phyloP scores from a whole-genome alignment of 2,113 vertebrate species.

The Heloderma charlesbogerti region DNA sequence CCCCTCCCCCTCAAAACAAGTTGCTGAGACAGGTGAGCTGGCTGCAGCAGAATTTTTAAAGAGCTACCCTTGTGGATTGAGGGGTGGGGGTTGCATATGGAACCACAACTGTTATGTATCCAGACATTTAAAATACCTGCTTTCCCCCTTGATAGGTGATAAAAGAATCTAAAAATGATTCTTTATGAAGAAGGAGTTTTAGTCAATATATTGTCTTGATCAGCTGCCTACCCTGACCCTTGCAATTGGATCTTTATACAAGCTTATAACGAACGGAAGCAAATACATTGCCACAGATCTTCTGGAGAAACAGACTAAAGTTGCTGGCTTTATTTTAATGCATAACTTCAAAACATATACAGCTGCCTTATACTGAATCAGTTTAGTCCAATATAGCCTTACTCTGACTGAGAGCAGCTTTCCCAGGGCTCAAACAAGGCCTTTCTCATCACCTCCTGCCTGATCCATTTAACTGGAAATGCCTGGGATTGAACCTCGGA shows the following conservation, averaged over 20 bases:
- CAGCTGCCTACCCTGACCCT: neutral
- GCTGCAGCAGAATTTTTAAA: neutral
- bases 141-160: neutral
- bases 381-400: neutral
- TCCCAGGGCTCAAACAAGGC: neutral
- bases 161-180: too few species aligned
- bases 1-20: neutral
- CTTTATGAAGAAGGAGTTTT: slow-evolving; percentile 13
- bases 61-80: neutral
- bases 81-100: neutral
- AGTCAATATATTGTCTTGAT: slow-evolving; percentile 32
- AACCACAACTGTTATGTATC: neutral
- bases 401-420: neutral
- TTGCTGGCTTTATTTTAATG: slow-evolving; percentile 9
- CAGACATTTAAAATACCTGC: neutral
- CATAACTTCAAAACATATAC: slow-evolving; percentile 4
- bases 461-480: neutral
- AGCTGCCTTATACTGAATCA: neutral
- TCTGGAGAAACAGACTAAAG: slow-evolving; percentile 1
- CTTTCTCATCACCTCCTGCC: neutral
- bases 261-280: slow-evolving; percentile 8
- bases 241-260: slow-evolving; percentile 1
- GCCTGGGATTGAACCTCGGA: neutral
- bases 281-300: neutral
- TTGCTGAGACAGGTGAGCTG: neutral